phyloP scores from a whole-genome alignment of 2,113 vertebrate species.

The Hipposideros armiger region DNA sequence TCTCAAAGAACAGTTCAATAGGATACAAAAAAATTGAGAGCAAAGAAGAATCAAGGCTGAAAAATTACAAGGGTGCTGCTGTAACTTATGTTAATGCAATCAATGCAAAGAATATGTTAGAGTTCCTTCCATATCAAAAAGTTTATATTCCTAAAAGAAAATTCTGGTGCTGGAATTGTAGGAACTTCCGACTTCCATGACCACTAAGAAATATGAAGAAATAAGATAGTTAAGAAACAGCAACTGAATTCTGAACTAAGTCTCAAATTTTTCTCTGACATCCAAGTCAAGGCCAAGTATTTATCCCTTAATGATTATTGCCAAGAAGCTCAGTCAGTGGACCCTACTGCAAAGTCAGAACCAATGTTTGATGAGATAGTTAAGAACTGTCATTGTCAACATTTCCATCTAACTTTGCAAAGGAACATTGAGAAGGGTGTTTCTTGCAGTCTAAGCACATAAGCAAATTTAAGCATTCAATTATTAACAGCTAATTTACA shows the following conservation, averaged over 20 bases:
- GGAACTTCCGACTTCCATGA: neutral
- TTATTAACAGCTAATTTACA: slow-evolving; percentile 15
- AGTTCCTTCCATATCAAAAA: neutral
- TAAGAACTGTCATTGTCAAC: neutral
- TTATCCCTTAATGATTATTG: neutral
- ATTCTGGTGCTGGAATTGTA: neutral
- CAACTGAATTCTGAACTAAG: neutral
- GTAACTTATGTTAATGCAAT: neutral
- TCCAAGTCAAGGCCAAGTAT: neutral
- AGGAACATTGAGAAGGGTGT: neutral
- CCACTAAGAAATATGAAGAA: slow-evolving; percentile 2
- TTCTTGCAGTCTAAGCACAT: neutral
- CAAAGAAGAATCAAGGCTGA: neutral
- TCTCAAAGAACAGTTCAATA: neutral
- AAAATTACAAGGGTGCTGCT: neutral
- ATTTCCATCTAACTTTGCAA: neutral
- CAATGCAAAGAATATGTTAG: neutral
- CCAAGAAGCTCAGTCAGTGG: neutral
- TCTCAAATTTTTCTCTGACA: slow-evolving; percentile 16
- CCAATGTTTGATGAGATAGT: neutral
- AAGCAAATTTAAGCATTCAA: neutral
- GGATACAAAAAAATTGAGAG: neutral
- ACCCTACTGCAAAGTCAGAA: neutral
- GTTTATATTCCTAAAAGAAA: neutral
- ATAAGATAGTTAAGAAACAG: neutral